Evolutionary conservation across 1,140 invertebrate species (phyloP).

Genomic region (Drosophila mojavensis): DNA sequence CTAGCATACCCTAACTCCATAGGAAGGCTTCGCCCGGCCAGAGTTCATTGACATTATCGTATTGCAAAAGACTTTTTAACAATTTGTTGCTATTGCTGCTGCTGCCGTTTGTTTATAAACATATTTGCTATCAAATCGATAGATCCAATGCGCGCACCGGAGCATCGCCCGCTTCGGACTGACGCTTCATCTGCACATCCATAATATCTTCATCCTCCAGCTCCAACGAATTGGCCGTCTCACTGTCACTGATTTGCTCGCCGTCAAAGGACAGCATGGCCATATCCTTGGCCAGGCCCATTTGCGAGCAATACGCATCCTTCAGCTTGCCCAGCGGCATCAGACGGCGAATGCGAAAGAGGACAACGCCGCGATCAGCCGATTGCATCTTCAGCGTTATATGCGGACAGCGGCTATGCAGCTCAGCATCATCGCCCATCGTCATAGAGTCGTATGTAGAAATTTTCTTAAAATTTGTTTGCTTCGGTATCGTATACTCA

Average conservation of each 20-base stretch:
- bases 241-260: constrained; percentile 5
- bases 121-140: not conserved
- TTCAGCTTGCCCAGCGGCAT: constrained; percentile 24
- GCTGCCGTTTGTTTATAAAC: too few relatives aligned
- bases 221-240: constrained; percentile 25
- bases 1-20: not conserved
- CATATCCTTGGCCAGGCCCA: constrained; percentile 12
- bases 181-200: constrained; percentile 19
- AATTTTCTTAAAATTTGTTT: not conserved
- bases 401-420: constrained; percentile 1
- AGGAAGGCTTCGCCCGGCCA: not conserved
- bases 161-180: constrained; percentile 8
- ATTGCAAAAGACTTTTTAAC: not conserved
- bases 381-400: constrained; percentile 32
- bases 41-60: constrained; percentile 48
- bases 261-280: constrained; percentile 29
- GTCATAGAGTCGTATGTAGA: too few relatives aligned
- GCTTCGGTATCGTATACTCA: not conserved
- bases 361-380: constrained; percentile 1
- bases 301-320: constrained; percentile 25
- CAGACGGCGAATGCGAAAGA: constrained; percentile 20
- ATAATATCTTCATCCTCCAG: constrained; percentile 35
- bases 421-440: not conserved
- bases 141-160: not conserved
- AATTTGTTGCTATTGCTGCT: too few relatives aligned